These are phyloP conservation scores for Euschistus heros DNA, from an alignment of 1,140 invertebrate species.

Conservation along the genomic window DNA sequence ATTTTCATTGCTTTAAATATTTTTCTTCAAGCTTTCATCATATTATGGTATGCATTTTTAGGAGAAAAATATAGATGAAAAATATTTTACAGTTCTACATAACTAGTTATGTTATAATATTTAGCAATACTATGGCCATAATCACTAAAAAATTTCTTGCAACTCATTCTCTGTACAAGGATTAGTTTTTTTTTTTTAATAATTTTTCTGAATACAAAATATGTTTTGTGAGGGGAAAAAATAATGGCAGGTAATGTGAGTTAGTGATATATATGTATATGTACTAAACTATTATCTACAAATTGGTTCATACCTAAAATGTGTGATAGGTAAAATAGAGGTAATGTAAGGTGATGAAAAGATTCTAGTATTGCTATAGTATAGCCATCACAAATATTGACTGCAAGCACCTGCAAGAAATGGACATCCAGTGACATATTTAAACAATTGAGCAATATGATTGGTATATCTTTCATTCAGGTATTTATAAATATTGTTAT, in stretches of 20 bases:
- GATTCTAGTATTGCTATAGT: slow-evolving; percentile 19
- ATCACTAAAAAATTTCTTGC: slow-evolving; percentile 14
- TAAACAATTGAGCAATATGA: slow-evolving; percentile 20
- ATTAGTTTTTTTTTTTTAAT: no score
- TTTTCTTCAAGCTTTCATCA: slow-evolving; percentile 10
- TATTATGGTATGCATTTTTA: background rate
- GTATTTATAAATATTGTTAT: slow-evolving; percentile 1
- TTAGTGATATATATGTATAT: background rate
- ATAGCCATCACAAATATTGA: slow-evolving; percentile 19
- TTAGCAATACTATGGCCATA: slow-evolving; percentile 4
- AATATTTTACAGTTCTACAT: slow-evolving; percentile 14
- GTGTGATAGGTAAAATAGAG: slow-evolving; percentile 18
- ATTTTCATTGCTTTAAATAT: slow-evolving; percentile 7
- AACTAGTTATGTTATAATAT: slow-evolving; percentile 13
- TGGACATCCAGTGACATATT: slow-evolving; percentile 19
- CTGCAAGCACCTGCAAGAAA: slow-evolving; percentile 19
- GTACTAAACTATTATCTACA: slow-evolving; percentile 11
- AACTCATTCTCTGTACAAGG: slow-evolving; percentile 2
- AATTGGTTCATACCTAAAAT: slow-evolving; percentile 20
- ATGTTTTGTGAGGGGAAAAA: slow-evolving; percentile 5
- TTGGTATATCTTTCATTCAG: slow-evolving; percentile 18
- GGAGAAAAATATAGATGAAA: slow-evolving; percentile 6
- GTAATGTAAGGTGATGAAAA: slow-evolving; percentile 18
- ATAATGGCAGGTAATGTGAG: slow-evolving; percentile 15
- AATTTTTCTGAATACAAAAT: slow-evolving; percentile 6